Conservation (phyloP, 1,140 invertebrate genomes). For the Kradibia gibbosae region DNA sequence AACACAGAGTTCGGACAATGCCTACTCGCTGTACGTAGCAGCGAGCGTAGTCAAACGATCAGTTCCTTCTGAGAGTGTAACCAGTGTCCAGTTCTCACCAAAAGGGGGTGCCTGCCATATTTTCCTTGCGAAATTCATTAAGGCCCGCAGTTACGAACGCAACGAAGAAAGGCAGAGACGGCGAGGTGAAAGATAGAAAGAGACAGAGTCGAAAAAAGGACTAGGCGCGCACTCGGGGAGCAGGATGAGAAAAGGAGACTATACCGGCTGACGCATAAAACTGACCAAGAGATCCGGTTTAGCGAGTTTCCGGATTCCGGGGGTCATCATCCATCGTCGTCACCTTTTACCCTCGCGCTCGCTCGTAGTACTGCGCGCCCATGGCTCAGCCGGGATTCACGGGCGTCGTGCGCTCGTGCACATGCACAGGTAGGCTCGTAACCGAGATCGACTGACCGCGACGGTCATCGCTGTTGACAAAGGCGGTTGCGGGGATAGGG, state of each 20-base stretch:
- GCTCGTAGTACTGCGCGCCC: neutral
- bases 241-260: slow-evolving; percentile 58
- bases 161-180: slow-evolving; percentile 37
- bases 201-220: slow-evolving; percentile 22
- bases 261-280: slow-evolving; percentile 55
- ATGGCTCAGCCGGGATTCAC: neutral
- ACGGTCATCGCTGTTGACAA: neutral
- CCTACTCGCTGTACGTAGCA: slow-evolving; percentile 14
- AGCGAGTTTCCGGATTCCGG: slow-evolving; percentile 73
- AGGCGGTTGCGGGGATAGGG: neutral
- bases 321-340: slow-evolving; percentile 40
- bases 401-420: neutral
- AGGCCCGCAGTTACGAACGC: slow-evolving; percentile 23
- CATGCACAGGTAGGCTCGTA: neutral
- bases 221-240: slow-evolving; percentile 42
- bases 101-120: slow-evolving; percentile 50
- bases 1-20: slow-evolving; percentile 35
- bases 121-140: slow-evolving; percentile 33
- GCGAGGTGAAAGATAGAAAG: slow-evolving; percentile 33
- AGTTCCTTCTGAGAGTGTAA: slow-evolving; percentile 62
- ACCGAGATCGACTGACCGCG: slow-evolving; percentile 17
- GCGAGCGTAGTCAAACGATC: neutral
- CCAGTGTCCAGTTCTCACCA: slow-evolving; percentile 69
- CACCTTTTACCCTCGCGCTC: slow-evolving; percentile 33
- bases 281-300: slow-evolving; percentile 75